Conservation (phyloP, 1,140 invertebrate genomes). For the Hyles vespertilio region DNA sequence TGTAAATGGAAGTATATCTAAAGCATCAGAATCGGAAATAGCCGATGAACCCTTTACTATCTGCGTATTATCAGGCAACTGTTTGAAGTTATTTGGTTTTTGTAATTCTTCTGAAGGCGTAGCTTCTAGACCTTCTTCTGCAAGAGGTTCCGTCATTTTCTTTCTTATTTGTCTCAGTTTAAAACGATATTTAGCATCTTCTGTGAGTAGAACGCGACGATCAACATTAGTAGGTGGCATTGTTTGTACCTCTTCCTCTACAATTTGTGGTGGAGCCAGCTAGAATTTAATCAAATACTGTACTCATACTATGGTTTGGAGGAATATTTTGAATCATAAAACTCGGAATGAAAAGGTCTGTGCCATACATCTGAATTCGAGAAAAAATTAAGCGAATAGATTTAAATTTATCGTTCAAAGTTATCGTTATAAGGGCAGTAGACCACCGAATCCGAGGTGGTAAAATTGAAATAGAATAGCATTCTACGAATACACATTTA, state of each 20-base stretch:
- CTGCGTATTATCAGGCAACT: conserved; percentile 70
- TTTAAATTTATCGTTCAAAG: too few species aligned
- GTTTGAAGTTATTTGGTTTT: conserved; percentile 71
- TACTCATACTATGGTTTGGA: too few species aligned
- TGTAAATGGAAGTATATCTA: conserved; percentile 69
- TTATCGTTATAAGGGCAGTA: too few species aligned
- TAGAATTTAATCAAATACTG: conserved; percentile 16
- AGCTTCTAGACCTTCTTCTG: conserved; percentile 33
- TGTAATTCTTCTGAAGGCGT: conserved; percentile 64
- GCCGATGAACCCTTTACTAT: conserved; percentile 62
- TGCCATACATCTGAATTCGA: too few species aligned
- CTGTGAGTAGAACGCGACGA: conserved; percentile 52
- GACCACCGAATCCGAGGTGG: too few species aligned
- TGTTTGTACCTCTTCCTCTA: conserved; percentile 57
- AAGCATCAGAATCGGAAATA: conserved; percentile 45
- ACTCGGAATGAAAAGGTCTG: too few species aligned
- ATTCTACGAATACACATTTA: too few species aligned
- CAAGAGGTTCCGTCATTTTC: conserved; percentile 46
- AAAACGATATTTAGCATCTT: conserved; percentile 48
- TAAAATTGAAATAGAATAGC: too few species aligned
- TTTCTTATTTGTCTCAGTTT: conserved; percentile 52
- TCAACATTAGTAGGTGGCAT: conserved; percentile 46
- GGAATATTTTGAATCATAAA: too few species aligned
- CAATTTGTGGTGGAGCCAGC: conserved; percentile 40
- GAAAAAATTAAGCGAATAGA: too few species aligned